A percentile compares a stretch with the other conserved stretches of the same genome.
phyloP scores from a whole-genome alignment of 2,888 invertebrate genomes.

The Andricus curvator region DNA sequence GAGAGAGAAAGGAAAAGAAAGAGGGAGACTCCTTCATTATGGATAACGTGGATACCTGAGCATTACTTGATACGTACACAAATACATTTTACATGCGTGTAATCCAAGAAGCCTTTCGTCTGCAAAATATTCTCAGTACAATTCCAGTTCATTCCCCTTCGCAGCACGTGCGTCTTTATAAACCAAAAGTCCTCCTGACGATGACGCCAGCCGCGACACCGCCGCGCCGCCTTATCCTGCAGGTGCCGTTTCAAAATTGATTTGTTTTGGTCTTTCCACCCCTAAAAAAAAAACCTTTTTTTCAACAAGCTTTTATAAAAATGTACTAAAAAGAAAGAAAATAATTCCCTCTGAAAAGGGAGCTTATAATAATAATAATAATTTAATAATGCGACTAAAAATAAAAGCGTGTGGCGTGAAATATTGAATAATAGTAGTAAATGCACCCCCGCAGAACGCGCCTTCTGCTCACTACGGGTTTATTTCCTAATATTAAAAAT shows the following conservation, averaged over 20 bases:
- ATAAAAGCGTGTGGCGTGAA: too few species aligned
- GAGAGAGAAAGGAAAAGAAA: not conserved
- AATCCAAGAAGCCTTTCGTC: not conserved
- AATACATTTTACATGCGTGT: not conserved
- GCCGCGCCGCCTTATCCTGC: not conserved
- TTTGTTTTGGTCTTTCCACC: not conserved
- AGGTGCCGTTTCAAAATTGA: constrained; percentile 13
- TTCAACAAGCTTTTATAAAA: too few species aligned
- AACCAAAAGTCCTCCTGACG: constrained; percentile 11
- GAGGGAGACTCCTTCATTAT: constrained; percentile 14
- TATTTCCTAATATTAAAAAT: too few species aligned
- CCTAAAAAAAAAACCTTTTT: not conserved
- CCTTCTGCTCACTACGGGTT: too few species aligned
- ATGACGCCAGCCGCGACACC: not conserved
- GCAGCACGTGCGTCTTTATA: constrained; percentile 24
- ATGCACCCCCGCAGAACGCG: too few species aligned
- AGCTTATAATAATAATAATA: too few species aligned
- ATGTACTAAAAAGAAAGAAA: too few species aligned
- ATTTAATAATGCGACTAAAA: too few species aligned
- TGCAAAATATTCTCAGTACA: constrained; percentile 20
- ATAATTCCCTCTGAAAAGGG: too few species aligned
- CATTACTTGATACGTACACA: not conserved
- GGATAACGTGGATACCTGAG: constrained; percentile 21
- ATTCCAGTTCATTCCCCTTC: constrained; percentile 38
- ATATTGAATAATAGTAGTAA: too few species aligned